Conservation (phyloP, 1,140 invertebrate genomes). For the Drosophila bocki region DNA sequence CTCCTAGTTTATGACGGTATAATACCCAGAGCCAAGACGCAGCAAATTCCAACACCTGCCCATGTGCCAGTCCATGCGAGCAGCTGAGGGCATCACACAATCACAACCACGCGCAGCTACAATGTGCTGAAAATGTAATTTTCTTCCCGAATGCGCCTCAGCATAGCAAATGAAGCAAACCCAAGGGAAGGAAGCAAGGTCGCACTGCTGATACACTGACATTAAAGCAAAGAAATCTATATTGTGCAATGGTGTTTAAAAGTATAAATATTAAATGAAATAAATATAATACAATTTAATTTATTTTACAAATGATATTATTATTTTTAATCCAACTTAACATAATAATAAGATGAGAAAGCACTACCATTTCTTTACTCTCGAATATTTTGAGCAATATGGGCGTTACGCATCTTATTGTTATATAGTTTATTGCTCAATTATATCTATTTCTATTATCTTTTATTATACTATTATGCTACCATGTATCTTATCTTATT, state of each 20-base stretch:
- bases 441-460: too few species aligned
- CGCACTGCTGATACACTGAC: conserved; percentile 8
- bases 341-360: neutral
- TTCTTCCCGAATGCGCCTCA: conserved; percentile 21
- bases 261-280: too few species aligned
- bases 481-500: too few species aligned
- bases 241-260: neutral
- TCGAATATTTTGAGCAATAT: too few species aligned
- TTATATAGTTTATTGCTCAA: too few species aligned
- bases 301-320: too few species aligned
- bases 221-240: neutral
- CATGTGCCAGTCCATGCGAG: conserved; percentile 19
- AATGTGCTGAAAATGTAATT: conserved; percentile 65
- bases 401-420: neutral
- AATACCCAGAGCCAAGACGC: conserved; percentile 21
- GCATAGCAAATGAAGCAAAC: conserved; percentile 36
- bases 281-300: too few species aligned
- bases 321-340: neutral
- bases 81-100: conserved; percentile 30
- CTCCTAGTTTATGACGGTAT: conserved; percentile 12
- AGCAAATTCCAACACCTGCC: conserved; percentile 65
- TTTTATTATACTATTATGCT: too few species aligned
- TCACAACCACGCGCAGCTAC: conserved; percentile 15
- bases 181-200: neutral
- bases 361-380: neutral